Conservation (phyloP, 2,888 invertebrate species). For the Iphiclides podalirius region DNA sequence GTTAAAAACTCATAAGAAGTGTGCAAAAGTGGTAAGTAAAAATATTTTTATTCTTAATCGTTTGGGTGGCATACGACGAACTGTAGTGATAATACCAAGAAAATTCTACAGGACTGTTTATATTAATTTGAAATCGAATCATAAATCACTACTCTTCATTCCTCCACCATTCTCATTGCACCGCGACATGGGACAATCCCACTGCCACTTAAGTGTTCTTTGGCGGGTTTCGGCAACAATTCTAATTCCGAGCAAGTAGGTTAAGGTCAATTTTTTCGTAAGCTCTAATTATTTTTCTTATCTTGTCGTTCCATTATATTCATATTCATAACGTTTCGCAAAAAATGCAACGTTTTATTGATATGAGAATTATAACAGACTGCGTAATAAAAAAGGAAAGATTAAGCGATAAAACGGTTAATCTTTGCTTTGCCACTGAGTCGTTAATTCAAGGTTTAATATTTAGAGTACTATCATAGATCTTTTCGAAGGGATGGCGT, state of each 20-base stretch:
- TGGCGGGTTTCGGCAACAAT: constrained; percentile 3
- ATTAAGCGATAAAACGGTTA: neutral
- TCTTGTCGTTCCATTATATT: constrained; percentile 14
- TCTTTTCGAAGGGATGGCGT: neutral
- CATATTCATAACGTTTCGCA: constrained; percentile 10
- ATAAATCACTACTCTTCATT: no score
- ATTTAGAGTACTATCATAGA: neutral
- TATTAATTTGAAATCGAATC: no score
- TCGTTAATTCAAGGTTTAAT: neutral
- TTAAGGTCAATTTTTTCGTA: constrained; percentile 18
- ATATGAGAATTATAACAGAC: neutral
- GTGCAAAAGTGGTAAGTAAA: no score
- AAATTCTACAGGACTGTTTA: no score
- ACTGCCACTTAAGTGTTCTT: neutral
- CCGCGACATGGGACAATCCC: neutral
- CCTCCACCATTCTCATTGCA: no score
- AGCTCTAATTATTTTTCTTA: constrained; percentile 18
- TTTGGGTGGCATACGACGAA: no score
- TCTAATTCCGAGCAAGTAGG: constrained; percentile 14
- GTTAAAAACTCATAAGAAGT: no score
- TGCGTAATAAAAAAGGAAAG: neutral
- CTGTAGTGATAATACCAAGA: no score
- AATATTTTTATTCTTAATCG: no score
- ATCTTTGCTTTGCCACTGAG: neutral
- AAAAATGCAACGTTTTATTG: constrained; percentile 6